Base-by-base conservation (phyloP, 2,113 vertebrate species). In the Microcebus ravelobensis region DNA sequence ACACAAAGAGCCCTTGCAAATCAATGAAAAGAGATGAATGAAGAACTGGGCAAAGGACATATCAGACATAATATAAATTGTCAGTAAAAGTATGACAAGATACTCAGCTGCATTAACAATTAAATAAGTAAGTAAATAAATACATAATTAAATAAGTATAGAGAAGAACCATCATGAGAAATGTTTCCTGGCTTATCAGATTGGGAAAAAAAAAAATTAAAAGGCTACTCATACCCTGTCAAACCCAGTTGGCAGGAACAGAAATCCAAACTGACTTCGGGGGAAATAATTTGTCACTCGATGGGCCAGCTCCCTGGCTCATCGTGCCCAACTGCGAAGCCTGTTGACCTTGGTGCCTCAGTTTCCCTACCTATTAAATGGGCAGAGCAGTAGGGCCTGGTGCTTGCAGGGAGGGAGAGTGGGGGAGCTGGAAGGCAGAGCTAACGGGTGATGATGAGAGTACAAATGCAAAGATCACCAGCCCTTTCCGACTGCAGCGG, bases 161-260 rank as follows among this genome's bases (percentile, higher is more conserved):
- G 68, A 77, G 12, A 85, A 48, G 80, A 82, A 83, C 48, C 59
- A 88, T 57, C 6, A 74, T 36, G 74, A 96, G n/a, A 92, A 86
- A 25, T 31, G 71, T 94, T 77, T 61, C 45, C 85, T 65, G 52
- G 80, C 14, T 92, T 77, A 77, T 59, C 34, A 83, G 67, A 70
- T 7, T 11, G n/a, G 4, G 6, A 42, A 2, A 6, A 20, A n/a
- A 48, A n/a, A 48, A 8, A 67, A 67, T 42, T 36, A 42, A 50
- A 84, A 76, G 45, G 48, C 15, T 9, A 36, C 50, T 55, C 55
- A 36, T 0, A 15, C 39, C 45, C 45, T 50, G 45, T 17, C 27
- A 42, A 14, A 55, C 2, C 13, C 27, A 31, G 50, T 25, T 34
- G 36, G 8, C 68, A 21, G 48, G 87, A n/a, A 6, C 0, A n/a